A percentile compares a stretch with the other conserved stretches of the same genome.
These are phyloP conservation scores for Oscheius sp. DNA, from an alignment of 2,888 invertebrate genomes.

Conservation along the genomic window DNA sequence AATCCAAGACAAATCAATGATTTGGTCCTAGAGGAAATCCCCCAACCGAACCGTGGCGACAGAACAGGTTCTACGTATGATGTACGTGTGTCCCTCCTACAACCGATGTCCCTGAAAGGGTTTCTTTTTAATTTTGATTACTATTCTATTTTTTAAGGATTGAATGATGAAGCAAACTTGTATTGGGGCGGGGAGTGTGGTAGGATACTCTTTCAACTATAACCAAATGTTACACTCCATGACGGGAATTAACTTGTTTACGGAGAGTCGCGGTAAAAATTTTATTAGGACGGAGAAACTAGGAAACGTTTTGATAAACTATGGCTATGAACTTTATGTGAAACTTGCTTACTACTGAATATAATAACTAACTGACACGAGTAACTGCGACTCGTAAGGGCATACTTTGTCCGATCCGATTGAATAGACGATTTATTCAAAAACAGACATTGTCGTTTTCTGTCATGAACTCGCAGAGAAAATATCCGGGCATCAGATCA, in stretches of 20 bases:
- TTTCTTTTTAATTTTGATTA: too few relatives aligned
- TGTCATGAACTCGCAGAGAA: conserved; percentile 27
- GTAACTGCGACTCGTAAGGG: too few relatives aligned
- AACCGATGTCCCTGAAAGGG: background rate
- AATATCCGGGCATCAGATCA: conserved; percentile 12
- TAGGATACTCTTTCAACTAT: background rate
- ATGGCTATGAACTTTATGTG: too few relatives aligned
- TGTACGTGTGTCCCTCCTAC: background rate
- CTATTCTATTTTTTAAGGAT: too few relatives aligned
- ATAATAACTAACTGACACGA: too few relatives aligned
- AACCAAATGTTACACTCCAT: too few relatives aligned
- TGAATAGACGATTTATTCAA: background rate
- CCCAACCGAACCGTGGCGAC: background rate
- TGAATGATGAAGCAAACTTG: background rate
- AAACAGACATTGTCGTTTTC: conserved; percentile 20
- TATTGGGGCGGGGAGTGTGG: background rate
- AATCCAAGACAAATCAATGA: conserved; percentile 7
- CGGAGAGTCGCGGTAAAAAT: too few relatives aligned
- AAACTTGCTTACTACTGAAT: too few relatives aligned
- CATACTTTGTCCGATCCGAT: too few relatives aligned
- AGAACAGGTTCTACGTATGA: conserved; percentile 15
- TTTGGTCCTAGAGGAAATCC: conserved; percentile 1
- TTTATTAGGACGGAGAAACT: too few relatives aligned
- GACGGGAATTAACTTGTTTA: too few relatives aligned
- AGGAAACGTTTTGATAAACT: too few relatives aligned